A percentile compares a stretch with the other conserved stretches of the same genome.
phyloP scores from a whole-genome alignment of 2,888 invertebrate species.

The Lasioglossum lativentre region DNA sequence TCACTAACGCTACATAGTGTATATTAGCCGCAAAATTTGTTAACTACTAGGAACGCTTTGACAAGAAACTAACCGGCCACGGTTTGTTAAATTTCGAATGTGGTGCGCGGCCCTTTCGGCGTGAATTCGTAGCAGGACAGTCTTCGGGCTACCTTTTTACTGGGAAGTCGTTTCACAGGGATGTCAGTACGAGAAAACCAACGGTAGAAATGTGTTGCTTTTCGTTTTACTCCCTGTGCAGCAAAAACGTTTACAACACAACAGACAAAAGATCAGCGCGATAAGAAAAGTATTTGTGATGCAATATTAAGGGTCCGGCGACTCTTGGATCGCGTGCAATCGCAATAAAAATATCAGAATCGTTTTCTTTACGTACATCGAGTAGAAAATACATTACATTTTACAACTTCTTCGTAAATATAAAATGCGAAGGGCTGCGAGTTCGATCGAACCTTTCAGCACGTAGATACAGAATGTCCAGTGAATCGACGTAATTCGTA shows the following conservation, averaged over 20 bases:
- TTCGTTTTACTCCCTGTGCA: background rate
- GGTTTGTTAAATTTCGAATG: constrained; percentile 24
- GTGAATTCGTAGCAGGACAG: background rate
- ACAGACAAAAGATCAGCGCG: background rate
- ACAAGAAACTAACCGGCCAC: constrained; percentile 1
- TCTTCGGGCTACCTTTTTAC: background rate
- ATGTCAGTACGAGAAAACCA: background rate
- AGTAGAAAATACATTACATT: background rate
- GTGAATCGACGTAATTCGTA: background rate
- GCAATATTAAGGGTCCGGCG: background rate
- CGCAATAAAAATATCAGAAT: constrained; percentile 1
- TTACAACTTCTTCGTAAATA: background rate
- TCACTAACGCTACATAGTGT: background rate
- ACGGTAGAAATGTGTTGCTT: background rate
- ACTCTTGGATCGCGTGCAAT: background rate
- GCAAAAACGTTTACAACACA: background rate
- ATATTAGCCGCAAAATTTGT: constrained; percentile 13
- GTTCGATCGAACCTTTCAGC: background rate
- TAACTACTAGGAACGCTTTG: constrained; percentile 20
- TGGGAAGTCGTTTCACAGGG: background rate
- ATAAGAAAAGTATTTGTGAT: background rate
- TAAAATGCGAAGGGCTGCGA: background rate
- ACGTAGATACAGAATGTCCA: background rate
- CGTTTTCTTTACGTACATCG: background rate
- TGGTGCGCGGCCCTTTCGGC: background rate